These are phyloP conservation scores for Psephotus haematonotus DNA, from an alignment of 2,113 vertebrate species.

Conservation along the genomic window DNA sequence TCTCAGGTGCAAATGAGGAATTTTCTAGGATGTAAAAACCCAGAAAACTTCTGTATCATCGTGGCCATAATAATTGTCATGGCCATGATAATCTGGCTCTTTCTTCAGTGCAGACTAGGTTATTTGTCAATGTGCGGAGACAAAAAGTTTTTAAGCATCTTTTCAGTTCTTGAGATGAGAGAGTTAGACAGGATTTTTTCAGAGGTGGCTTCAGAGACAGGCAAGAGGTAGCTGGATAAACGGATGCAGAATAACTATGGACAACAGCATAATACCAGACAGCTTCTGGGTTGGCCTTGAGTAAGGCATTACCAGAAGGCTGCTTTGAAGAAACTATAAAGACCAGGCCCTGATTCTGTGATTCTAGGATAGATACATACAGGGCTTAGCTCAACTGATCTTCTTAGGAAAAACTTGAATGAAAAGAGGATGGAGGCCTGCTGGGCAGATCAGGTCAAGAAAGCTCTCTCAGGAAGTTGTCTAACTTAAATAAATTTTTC, in stretches of 20 bases:
- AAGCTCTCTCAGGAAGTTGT: background rate
- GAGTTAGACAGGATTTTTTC: background rate
- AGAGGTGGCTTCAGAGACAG: background rate
- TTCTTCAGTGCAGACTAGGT: background rate
- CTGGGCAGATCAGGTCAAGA: background rate
- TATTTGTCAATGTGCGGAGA: background rate
- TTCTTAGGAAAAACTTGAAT: background rate
- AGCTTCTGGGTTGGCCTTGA: background rate
- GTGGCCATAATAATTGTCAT: background rate
- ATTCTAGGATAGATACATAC: background rate
- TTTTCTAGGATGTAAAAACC: background rate
- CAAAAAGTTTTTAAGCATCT: background rate
- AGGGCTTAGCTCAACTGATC: background rate
- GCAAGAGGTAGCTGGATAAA: background rate
- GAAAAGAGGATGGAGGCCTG: background rate
- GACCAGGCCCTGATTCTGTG: background rate
- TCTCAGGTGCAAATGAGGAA: background rate
- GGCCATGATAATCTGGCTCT: background rate
- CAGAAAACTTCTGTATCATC: background rate
- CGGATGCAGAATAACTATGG: background rate
- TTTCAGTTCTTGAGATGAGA: background rate
- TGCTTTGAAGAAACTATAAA: background rate
- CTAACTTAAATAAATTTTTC: background rate
- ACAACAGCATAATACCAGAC: accelerated
- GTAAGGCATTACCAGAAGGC: background rate